phyloP scores from a whole-genome alignment of 2,113 vertebrate genomes.

The Origma solitaria region DNA sequence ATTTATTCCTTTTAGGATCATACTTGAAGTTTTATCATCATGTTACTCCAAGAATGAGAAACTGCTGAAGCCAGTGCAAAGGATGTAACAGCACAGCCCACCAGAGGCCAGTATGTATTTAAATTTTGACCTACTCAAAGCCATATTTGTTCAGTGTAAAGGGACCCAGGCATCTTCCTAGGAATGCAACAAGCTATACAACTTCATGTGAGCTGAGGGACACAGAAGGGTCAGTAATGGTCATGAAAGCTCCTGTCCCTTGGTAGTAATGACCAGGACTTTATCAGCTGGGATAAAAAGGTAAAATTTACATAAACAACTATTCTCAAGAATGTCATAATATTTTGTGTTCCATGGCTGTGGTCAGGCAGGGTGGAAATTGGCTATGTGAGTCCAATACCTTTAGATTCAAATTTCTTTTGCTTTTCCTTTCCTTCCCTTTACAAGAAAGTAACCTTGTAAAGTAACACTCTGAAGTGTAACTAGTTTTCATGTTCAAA shows the following conservation, averaged over 20 bases:
- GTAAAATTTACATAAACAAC: not conserved
- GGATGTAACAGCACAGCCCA: constrained; percentile 17
- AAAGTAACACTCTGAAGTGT: not conserved
- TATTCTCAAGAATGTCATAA: not conserved
- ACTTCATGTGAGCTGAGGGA: not conserved
- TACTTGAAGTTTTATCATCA: not conserved
- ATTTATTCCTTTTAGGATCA: not conserved
- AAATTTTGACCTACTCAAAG: not conserved
- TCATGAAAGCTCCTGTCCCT: not conserved
- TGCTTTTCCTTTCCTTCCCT: not conserved
- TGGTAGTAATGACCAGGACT: not conserved
- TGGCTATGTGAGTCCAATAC: not conserved
- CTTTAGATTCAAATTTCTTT: not conserved
- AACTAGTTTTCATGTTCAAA: not conserved
- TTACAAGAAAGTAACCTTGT: not conserved
- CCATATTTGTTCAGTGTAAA: not conserved
- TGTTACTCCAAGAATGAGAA: not conserved
- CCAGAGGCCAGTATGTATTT: constrained; percentile 34
- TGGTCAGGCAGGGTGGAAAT: not conserved
- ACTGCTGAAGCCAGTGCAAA: not conserved
- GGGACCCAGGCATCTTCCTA: not conserved
- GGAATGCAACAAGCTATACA: not conserved
- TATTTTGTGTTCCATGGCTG: not conserved
- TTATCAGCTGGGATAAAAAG: not conserved
- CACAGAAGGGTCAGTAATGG: not conserved